phyloP scores from a whole-genome alignment of 1,140 invertebrate species.

The Drosophila parabipectinata region DNA sequence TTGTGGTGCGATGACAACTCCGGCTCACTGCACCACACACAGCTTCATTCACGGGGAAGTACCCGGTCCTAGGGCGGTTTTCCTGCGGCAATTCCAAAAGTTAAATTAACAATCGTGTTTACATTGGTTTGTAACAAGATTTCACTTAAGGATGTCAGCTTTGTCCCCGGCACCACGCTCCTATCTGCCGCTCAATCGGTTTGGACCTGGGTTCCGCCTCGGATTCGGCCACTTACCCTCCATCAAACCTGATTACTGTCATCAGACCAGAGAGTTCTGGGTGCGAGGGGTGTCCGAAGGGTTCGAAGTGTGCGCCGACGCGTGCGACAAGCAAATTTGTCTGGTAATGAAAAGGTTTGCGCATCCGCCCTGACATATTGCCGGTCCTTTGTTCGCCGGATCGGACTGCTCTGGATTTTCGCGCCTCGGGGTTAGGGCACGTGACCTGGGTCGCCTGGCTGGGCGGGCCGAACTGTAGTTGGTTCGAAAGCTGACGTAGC shows the following conservation, averaged over 20 bases:
- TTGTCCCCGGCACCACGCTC: conserved; percentile 35
- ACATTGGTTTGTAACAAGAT: conserved; percentile 84
- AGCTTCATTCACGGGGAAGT: conserved; percentile 10
- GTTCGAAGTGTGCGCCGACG: conserved; percentile 71
- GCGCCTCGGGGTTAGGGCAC: conserved; percentile 76
- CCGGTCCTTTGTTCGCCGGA: conserved; percentile 55
- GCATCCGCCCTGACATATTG: conserved; percentile 75
- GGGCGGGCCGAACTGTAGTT: conserved; percentile 20
- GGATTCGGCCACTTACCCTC: conserved; percentile 52
- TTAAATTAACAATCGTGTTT: conserved; percentile 84
- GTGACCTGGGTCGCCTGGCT: conserved; percentile 48
- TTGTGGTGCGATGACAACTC: conserved; percentile 76
- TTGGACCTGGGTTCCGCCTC: background rate
- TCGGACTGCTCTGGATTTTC: conserved; percentile 70
- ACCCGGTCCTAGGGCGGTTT: conserved; percentile 24
- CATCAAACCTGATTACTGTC: conserved; percentile 83
- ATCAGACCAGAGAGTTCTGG: conserved; percentile 46
- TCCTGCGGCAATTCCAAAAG: conserved; percentile 65
- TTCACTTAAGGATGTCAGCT: conserved; percentile 83
- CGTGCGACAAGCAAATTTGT: conserved; percentile 70
- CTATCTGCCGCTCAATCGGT: conserved; percentile 37
- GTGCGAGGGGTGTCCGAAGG: conserved; percentile 24
- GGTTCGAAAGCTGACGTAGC: conserved; percentile 64
- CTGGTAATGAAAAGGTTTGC: conserved; percentile 82
- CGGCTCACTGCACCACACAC: conserved; percentile 28